Percentiles rank a stretch among this genome's conserved stretches.
Conservation (phyloP, 2,888 invertebrate genomes). For the Celastrina argiolus region DNA sequence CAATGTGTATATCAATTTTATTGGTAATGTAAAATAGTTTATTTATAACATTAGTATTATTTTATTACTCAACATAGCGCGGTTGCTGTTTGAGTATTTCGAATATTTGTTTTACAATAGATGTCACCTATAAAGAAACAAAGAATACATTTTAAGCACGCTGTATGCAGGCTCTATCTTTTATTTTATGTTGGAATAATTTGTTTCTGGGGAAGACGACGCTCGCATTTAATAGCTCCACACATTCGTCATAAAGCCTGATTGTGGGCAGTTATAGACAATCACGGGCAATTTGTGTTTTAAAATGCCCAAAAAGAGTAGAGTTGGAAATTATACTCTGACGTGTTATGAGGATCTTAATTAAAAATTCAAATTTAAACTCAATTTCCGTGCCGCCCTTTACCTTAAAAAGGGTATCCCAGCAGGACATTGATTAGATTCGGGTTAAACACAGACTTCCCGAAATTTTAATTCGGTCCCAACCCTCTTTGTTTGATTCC, state of each 20-base stretch:
- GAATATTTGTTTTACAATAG: neutral
- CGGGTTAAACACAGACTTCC: conserved; percentile 28
- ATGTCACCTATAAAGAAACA: neutral
- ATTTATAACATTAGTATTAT: neutral
- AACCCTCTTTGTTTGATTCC: conserved; percentile 26
- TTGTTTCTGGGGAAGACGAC: neutral
- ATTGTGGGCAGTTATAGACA: conserved; percentile 8
- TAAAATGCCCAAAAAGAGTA: neutral
- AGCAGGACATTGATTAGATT: conserved; percentile 26
- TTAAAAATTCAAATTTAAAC: conserved; percentile 22
- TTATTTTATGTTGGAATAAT: neutral
- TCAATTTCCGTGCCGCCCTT: conserved; percentile 22
- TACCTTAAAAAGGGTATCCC: conserved; percentile 25
- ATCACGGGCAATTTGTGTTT: neutral
- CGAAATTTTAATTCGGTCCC: conserved; percentile 33
- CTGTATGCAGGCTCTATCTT: neutral
- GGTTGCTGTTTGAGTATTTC: neutral
- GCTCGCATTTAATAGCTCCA: neutral
- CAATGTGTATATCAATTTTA: neutral
- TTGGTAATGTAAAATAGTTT: neutral
- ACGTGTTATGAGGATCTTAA: conserved; percentile 19
- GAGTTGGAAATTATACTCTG: conserved; percentile 2
- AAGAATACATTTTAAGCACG: neutral
- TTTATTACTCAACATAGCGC: neutral
- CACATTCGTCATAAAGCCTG: neutral